These are phyloP conservation scores for Phania funesta DNA, from an alignment of 2,888 invertebrate species.

Conservation along the genomic window DNA sequence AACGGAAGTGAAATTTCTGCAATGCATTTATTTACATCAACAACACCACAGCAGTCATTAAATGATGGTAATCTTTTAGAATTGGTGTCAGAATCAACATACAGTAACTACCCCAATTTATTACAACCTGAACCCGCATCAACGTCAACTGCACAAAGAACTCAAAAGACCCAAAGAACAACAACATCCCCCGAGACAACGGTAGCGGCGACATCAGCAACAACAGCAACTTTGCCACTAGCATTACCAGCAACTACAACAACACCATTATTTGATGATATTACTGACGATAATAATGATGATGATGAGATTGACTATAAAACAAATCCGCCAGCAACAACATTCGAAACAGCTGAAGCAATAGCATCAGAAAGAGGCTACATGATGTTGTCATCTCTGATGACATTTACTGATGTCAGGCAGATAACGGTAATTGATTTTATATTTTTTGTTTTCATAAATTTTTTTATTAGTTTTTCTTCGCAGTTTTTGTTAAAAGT, in stretches of 20 bases:
- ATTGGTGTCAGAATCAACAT: conserved; percentile 59
- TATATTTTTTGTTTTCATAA: background rate
- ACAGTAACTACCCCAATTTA: conserved; percentile 55
- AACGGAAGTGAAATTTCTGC: conserved; percentile 58
- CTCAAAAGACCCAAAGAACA: conserved; percentile 52
- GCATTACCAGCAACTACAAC: conserved; percentile 61
- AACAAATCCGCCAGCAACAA: conserved; percentile 44
- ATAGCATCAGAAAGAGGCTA: conserved; percentile 45
- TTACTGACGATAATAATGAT: conserved; percentile 2
- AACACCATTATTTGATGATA: conserved; percentile 42
- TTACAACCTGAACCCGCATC: conserved; percentile 56
- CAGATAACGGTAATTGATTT: conserved; percentile 78
- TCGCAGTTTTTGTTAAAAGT: background rate
- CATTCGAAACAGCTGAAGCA: conserved; percentile 40
- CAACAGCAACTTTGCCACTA: conserved; percentile 61
- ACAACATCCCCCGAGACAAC: conserved; percentile 70
- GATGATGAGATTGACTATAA: conserved; percentile 38
- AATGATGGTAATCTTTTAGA: conserved; percentile 61
- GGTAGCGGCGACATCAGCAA: conserved; percentile 53
- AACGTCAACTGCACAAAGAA: conserved; percentile 56
- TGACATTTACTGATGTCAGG: conserved; percentile 71
- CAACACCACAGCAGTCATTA: conserved; percentile 58
- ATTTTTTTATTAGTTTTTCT: background rate
- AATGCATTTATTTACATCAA: conserved; percentile 61
- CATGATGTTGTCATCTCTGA: conserved; percentile 64